phyloP scores from a whole-genome alignment of 2,113 vertebrate genomes.

The Austrofundulus limnaeus region DNA sequence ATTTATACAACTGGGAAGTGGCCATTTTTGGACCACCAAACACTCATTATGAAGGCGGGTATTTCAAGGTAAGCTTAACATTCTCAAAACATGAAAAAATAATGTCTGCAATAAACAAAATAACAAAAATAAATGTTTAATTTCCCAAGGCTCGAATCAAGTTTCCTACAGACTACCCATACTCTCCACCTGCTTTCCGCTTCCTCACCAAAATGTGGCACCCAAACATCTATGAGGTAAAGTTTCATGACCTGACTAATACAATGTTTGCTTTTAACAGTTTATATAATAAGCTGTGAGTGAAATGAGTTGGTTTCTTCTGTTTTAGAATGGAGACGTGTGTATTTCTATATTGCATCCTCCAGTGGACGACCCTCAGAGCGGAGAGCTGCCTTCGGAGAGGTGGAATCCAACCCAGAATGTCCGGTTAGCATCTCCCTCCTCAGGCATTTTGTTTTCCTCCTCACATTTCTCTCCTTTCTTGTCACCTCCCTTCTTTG shows the following conservation, averaged over 20 bases:
- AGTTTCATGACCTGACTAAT: background rate
- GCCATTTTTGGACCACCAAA: slow-evolving; percentile 97
- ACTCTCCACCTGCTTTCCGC: slow-evolving; percentile 95
- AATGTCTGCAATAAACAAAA: no score
- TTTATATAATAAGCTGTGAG: no score
- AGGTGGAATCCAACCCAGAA: slow-evolving; percentile 99
- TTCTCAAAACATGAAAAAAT: background rate
- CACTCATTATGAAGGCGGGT: slow-evolving; percentile 94
- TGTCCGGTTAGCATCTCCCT: slow-evolving; percentile 86
- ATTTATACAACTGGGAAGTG: slow-evolving; percentile 98
- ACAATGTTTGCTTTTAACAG: background rate
- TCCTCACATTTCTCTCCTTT: slow-evolving; percentile 6
- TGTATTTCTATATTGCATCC: slow-evolving; percentile 98
- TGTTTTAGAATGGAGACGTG: slow-evolving; percentile 90
- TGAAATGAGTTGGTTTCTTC: slow-evolving; percentile 8
- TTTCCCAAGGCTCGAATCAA: slow-evolving; percentile 88
- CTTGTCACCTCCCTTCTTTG: slow-evolving; percentile 19
- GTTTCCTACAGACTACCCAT: slow-evolving; percentile 96
- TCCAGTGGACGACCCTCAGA: slow-evolving; percentile 95
- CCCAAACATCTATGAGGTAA: slow-evolving; percentile 98
- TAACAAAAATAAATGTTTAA: background rate
- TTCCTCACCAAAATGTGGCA: slow-evolving; percentile 99
- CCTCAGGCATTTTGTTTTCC: slow-evolving; percentile 10
- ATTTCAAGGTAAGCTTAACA: slow-evolving; percentile 89
- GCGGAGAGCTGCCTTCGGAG: slow-evolving; percentile 95